A percentile compares a stretch with the other conserved stretches of the same genome.
Evolutionary conservation across 2,888 invertebrate species (phyloP).

Genomic region (Drosophila subquinaria): DNA sequence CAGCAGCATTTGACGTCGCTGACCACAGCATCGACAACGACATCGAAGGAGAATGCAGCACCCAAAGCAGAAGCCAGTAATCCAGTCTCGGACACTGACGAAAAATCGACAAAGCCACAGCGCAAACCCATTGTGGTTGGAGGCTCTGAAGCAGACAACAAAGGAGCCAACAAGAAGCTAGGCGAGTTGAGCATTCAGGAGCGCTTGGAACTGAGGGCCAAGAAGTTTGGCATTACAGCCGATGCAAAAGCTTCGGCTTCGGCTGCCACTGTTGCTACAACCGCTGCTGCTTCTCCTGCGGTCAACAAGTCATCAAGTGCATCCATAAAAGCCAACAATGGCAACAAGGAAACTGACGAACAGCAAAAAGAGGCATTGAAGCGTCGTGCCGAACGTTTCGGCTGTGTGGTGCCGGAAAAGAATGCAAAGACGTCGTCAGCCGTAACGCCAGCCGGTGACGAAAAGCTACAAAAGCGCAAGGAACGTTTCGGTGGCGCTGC

Average conservation of each 20-base stretch:
- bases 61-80: slow-evolving; percentile 69
- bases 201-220: slow-evolving; percentile 91
- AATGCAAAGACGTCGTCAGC: slow-evolving; percentile 89
- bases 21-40: slow-evolving; percentile 30
- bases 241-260: slow-evolving; percentile 48
- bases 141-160: slow-evolving; percentile 46
- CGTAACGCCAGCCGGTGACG: slow-evolving; percentile 88
- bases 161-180: slow-evolving; percentile 86
- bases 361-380: slow-evolving; percentile 88
- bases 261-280: slow-evolving; percentile 26
- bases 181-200: slow-evolving; percentile 88
- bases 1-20: slow-evolving; percentile 32
- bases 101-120: slow-evolving; percentile 80
- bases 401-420: slow-evolving; percentile 91
- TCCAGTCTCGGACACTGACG: slow-evolving; percentile 86
- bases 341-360: slow-evolving; percentile 85
- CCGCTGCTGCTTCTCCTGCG: slow-evolving; percentile 32
- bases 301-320: slow-evolving; percentile 68
- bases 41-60: slow-evolving; percentile 80
- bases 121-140: slow-evolving; percentile 81
- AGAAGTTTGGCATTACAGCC: slow-evolving; percentile 89
- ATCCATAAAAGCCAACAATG: slow-evolving; percentile 86
- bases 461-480: slow-evolving; percentile 91
- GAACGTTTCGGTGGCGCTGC: slow-evolving; percentile 89
- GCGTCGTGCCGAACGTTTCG: slow-evolving; percentile 94